Evolutionary conservation across 1,140 invertebrate species (phyloP).

Genomic region (Cephus cinctus): DNA sequence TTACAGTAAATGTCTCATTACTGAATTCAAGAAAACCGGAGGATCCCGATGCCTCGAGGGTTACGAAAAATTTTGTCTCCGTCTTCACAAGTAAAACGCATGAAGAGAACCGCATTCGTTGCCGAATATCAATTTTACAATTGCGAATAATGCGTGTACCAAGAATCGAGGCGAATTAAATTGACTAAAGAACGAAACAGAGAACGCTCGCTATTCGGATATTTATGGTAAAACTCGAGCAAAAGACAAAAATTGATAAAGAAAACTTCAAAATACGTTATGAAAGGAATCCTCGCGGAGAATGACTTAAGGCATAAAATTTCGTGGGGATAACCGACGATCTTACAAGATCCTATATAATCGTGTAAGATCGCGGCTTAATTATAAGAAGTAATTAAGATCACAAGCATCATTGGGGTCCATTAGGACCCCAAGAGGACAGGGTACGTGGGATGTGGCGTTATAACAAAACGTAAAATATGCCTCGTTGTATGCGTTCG

Average conservation of each 20-base stretch:
- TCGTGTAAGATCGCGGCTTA: too few species aligned
- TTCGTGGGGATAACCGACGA: slow-evolving; percentile 36
- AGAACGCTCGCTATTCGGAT: too few species aligned
- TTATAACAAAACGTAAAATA: slow-evolving; percentile 43
- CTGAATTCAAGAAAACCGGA: slow-evolving; percentile 44
- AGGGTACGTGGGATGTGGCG: too few species aligned
- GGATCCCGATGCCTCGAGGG: slow-evolving; percentile 18
- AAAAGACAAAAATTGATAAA: not conserved
- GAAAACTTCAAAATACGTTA: too few species aligned
- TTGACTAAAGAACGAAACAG: too few species aligned
- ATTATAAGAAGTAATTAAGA: slow-evolving; percentile 55
- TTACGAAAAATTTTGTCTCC: slow-evolving; percentile 2
- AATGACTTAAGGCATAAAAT: slow-evolving; percentile 46
- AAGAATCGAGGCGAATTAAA: too few species aligned
- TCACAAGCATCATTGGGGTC: slow-evolving; percentile 51
- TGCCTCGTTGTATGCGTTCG: not conserved
- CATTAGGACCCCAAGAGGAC: slow-evolving; percentile 31
- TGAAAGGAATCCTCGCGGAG: too few species aligned
- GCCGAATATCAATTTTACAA: too few species aligned
- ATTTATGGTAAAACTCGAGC: not conserved
- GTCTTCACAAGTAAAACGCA: not conserved
- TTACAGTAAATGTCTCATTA: slow-evolving; percentile 47
- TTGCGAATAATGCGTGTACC: too few species aligned
- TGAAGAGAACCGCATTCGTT: not conserved
- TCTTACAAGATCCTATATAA: slow-evolving; percentile 40